phyloP scores from a whole-genome alignment of 2,113 vertebrate genomes.

The Cricetomys ansorgei region DNA sequence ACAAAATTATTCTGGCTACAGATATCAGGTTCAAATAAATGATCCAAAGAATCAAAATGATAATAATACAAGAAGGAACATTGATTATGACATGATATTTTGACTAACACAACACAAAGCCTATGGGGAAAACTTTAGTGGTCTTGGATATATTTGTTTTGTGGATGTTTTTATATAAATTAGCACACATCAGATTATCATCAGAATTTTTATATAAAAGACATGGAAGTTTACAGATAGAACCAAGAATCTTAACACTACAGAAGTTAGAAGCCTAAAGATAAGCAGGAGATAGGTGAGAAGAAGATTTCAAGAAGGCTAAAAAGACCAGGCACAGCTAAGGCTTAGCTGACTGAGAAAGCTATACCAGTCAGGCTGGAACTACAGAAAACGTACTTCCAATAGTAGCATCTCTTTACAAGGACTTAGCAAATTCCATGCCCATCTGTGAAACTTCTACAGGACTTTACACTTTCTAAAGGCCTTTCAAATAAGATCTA shows the following conservation, averaged over 20 bases:
- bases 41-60: conserved; percentile 1
- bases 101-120: background rate
- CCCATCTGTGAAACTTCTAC: background rate
- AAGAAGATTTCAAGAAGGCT: background rate
- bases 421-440: background rate
- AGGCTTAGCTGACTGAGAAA: background rate
- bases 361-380: background rate
- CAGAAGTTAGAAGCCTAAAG: background rate
- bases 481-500: background rate
- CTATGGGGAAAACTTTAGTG: background rate
- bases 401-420: background rate
- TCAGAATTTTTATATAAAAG: conserved; percentile 16
- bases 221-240: background rate
- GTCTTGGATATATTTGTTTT: background rate
- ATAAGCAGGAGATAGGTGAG: background rate
- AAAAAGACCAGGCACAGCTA: background rate
- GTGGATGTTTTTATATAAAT: background rate
- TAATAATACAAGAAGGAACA: background rate
- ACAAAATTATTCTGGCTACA: background rate
- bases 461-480: background rate
- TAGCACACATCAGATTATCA: background rate
- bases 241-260: background rate
- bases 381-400: background rate
- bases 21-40: background rate
- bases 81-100: background rate